These are phyloP conservation scores for Gallinago stenura DNA, from an alignment of 2,797 vertebrate species.

Conservation along the genomic window DNA sequence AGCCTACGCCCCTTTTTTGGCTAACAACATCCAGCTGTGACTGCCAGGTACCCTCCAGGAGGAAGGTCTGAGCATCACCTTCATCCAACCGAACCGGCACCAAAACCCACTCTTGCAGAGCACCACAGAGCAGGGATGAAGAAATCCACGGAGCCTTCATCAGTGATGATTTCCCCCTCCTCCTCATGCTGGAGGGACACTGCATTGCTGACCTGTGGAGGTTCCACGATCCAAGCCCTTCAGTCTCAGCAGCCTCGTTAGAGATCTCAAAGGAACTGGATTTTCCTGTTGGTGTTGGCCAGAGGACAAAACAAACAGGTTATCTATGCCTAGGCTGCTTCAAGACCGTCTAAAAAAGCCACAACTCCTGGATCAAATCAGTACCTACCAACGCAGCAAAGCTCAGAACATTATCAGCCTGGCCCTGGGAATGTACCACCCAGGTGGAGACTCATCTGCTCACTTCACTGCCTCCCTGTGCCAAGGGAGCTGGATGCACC, in stretches of 20 bases:
- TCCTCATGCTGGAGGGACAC: accelerated
- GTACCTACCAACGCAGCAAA: neutral
- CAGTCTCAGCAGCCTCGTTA: neutral
- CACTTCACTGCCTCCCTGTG: neutral
- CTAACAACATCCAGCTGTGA: neutral
- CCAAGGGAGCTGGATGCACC: neutral
- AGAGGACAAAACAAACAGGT: conserved; percentile 62
- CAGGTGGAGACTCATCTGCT: neutral
- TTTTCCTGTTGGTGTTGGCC: conserved; percentile 49
- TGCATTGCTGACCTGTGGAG: neutral
- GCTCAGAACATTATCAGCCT: neutral
- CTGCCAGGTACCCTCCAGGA: neutral
- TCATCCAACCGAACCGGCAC: neutral
- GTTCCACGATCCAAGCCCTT: neutral
- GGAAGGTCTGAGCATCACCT: neutral
- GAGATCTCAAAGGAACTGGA: conserved; percentile 35
- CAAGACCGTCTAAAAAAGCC: conserved; percentile 3
- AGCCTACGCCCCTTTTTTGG: neutral
- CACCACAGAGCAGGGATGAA: neutral
- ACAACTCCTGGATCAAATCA: neutral
- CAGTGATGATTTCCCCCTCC: neutral
- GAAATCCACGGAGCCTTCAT: neutral
- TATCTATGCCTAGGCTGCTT: conserved; percentile 10
- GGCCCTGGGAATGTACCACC: neutral
- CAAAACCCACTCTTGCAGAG: neutral